These are phyloP conservation scores for Diabrotica balteata DNA, from an alignment of 2,888 invertebrate species.

Conservation along the genomic window DNA sequence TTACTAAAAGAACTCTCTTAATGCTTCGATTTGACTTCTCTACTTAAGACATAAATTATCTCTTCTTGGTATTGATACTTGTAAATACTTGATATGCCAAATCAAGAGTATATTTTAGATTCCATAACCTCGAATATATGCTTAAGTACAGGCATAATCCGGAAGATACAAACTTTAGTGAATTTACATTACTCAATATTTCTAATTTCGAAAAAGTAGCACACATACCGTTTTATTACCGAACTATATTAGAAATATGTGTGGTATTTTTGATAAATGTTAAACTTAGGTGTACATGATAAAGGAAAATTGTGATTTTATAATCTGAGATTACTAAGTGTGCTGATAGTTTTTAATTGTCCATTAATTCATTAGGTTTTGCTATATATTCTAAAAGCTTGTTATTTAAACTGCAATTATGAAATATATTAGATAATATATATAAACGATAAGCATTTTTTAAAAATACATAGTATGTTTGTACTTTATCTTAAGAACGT, in stretches of 20 bases:
- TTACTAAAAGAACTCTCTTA: too few species aligned
- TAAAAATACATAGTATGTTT: constrained; percentile 24
- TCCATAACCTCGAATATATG: too few species aligned
- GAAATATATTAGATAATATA: constrained; percentile 13
- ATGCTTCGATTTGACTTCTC: too few species aligned
- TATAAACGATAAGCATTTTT: constrained; percentile 27
- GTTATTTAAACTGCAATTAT: constrained; percentile 39
- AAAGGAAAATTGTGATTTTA: constrained; percentile 48
- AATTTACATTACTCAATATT: constrained; percentile 8
- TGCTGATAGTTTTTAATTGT: constrained; percentile 46
- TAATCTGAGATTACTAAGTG: constrained; percentile 50
- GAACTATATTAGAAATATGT: constrained; percentile 20
- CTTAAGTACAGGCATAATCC: too few species aligned
- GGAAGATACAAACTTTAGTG: too few species aligned
- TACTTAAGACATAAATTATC: too few species aligned
- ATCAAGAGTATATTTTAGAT: too few species aligned
- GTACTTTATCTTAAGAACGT: constrained; percentile 33
- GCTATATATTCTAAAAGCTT: constrained; percentile 41
- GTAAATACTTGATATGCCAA: too few species aligned
- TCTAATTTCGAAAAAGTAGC: constrained; percentile 31
- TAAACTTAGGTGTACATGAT: constrained; percentile 39
- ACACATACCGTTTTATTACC: constrained; percentile 24
- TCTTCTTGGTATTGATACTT: too few species aligned
- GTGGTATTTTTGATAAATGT: constrained; percentile 34
- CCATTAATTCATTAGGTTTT: constrained; percentile 42